Conservation (phyloP, 2,113 vertebrate species). For the Oenanthe oenanthe region DNA sequence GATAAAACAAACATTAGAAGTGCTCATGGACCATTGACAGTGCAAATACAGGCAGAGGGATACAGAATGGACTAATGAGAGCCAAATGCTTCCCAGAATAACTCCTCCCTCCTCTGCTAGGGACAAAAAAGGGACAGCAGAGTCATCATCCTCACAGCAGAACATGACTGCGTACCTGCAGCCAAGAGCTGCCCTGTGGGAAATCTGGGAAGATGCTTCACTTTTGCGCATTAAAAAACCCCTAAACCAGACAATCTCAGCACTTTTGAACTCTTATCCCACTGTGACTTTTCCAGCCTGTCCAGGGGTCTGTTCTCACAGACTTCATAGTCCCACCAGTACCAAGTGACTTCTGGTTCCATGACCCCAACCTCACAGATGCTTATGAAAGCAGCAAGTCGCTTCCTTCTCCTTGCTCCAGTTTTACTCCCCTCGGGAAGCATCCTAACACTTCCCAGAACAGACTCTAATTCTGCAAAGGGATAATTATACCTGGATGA, state of each 20-base stretch:
- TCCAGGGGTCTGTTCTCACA: not conserved
- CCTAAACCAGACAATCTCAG: not conserved
- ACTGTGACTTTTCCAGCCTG: fast-evolving
- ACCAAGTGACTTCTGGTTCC: not conserved
- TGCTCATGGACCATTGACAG: not conserved
- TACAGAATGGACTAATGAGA: fast-evolving
- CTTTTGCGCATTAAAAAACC: not conserved
- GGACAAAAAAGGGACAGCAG: not conserved
- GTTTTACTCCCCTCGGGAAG: slow-evolving; percentile 16
- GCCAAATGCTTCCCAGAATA: not conserved
- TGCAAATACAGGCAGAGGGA: not conserved
- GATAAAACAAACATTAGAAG: not conserved
- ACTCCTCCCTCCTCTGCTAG: not conserved
- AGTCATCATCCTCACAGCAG: not conserved
- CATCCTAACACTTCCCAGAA: not conserved
- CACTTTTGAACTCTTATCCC: not conserved
- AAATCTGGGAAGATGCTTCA: not conserved
- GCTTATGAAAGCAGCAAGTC: not conserved
- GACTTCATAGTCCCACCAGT: not conserved
- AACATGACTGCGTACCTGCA: not conserved
- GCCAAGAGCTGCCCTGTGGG: not conserved
- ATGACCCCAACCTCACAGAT: not conserved
- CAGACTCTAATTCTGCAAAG: not conserved
- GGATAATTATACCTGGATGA: slow-evolving; percentile 34
- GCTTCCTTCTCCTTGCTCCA: slow-evolving; percentile 52